Percentiles rank a stretch among this genome's conserved stretches.
Conservation (phyloP, 2,888 invertebrate species). For the Xestoiulus laeticollis region DNA sequence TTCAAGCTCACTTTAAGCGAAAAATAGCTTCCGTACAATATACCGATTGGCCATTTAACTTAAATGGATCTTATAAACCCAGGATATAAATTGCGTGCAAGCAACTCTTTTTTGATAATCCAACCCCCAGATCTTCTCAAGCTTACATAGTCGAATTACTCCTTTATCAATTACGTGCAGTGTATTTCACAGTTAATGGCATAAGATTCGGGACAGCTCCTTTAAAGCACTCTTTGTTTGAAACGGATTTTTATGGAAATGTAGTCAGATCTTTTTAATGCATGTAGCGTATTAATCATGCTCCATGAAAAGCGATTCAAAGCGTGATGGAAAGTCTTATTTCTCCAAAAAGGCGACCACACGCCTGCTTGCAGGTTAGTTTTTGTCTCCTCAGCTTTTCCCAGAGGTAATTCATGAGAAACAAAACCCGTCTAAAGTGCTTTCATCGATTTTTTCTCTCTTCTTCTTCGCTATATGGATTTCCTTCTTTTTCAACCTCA, state of each 20-base stretch:
- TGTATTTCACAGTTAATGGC: conserved; percentile 22
- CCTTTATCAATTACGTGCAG: background rate
- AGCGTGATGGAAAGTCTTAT: conserved; percentile 38
- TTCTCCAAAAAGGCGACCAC: background rate
- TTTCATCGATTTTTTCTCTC: conserved; percentile 31
- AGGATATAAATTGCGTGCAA: too few relatives aligned
- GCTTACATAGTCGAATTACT: background rate
- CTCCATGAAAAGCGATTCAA: conserved; percentile 24
- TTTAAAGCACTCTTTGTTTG: conserved; percentile 39
- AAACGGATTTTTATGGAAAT: conserved; percentile 33
- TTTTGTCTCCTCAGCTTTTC: conserved; percentile 41
- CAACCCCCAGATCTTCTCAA: background rate
- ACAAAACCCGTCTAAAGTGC: conserved; percentile 36
- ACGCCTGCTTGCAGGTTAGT: conserved; percentile 12
- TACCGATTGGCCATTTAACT: too few relatives aligned
- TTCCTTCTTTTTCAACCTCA: conserved; percentile 35
- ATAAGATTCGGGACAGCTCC: background rate
- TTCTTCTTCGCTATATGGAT: background rate
- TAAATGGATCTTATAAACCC: too few relatives aligned
- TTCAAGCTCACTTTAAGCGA: too few relatives aligned
- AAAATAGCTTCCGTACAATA: too few relatives aligned
- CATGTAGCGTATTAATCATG: conserved; percentile 33
- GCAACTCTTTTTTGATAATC: too few relatives aligned
- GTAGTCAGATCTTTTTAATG: background rate
- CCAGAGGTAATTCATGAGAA: conserved; percentile 40